Evolutionary conservation across 2,113 vertebrate species (phyloP), one percentile per base, ranked within the genome.

Genomic region (Turnix velox): DNA sequence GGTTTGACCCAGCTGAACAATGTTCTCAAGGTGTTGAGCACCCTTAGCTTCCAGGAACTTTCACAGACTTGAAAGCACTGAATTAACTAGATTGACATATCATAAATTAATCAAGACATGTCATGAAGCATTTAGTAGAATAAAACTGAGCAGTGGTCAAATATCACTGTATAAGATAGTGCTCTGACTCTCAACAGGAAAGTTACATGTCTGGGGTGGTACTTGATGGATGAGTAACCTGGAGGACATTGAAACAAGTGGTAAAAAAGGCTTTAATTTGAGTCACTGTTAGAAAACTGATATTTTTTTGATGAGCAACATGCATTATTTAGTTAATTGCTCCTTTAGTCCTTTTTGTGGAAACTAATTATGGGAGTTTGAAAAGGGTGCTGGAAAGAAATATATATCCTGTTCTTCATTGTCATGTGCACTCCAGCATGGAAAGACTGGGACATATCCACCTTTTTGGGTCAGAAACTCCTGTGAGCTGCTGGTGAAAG

Each of bases 271-370:
- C 42, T 83, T 82, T 84, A 57, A 88, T 81, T 92, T 71, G 39
- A 30, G 67, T 79, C 0, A 2, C 61, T 95, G 94, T 87, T 87
- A 51, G 49, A 89, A 92, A 84, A 68, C 13, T n/a, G 78, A 4
- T 88, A 14, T 75, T 93, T 95, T 91, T 88, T 94, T 91, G 0
- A 93, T 85, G 54, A 91, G 35, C 31, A 72, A 39, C 37, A 86
- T 91, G 61, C 57, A 85, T 96, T 96, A 88, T 95, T 94, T 93
- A 94, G 39, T 51, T 90, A 94, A 92, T 95, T 94, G 43, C 91
- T 93, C 49, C 79, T 91, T 88, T 57, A 84, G 31, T 75, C 43
- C 55, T 71, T 92, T 90, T 52, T 85, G 20, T 74, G 72, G 87
- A 25, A 75, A 31, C 65, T 94, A 88, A 92, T 90, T 91, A 84